A percentile compares a stretch with the other conserved stretches of the same genome.
phyloP scores from a whole-genome alignment of 2,113 vertebrate genomes.

The Cisticola juncidis region DNA sequence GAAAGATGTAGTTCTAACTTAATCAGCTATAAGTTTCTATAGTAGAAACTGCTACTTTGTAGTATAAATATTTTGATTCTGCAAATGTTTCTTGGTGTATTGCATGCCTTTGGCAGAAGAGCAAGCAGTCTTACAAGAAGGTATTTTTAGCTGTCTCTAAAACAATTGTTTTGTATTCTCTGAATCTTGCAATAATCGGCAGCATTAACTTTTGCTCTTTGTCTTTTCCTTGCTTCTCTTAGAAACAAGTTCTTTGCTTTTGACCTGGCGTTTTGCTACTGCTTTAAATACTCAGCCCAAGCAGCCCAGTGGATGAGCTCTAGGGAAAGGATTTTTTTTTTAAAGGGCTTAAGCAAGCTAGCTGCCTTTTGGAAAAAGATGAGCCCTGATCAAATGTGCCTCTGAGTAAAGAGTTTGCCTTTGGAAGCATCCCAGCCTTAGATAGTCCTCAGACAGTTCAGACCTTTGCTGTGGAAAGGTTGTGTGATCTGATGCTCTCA shows the following conservation, averaged over 20 bases:
- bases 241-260: conserved; percentile 1
- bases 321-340: background rate
- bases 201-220: background rate
- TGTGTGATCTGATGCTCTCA: background rate
- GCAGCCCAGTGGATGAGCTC: background rate
- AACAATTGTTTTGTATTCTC: background rate
- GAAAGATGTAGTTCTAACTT: background rate
- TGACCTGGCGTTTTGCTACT: background rate
- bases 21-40: background rate
- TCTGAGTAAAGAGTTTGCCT: background rate
- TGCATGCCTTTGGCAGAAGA: background rate
- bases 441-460: background rate
- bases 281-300: background rate
- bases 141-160: conserved; percentile 21
- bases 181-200: background rate
- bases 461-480: background rate
- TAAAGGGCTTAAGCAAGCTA: background rate
- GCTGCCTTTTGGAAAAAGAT: background rate
- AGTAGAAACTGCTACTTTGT: background rate
- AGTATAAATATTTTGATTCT: background rate
- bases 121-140: background rate
- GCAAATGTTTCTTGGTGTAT: background rate
- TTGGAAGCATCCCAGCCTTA: background rate
- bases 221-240: background rate
- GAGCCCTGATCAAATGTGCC: background rate